Conservation (phyloP, 2,797 vertebrate genomes). For the Lophura swinhoii region DNA sequence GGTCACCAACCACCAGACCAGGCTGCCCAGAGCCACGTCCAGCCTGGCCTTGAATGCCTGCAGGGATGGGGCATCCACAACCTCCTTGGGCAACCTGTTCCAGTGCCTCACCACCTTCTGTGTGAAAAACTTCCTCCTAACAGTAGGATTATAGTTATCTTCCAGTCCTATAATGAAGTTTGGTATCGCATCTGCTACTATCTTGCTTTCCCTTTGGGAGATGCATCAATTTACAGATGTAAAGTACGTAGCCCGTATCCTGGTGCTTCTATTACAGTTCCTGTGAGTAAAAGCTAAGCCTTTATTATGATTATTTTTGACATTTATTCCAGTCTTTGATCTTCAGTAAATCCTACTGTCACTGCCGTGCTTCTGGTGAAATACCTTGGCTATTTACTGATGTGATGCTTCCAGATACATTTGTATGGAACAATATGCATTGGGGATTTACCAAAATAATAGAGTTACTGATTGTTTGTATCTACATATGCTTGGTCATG, state of each 20-base stretch:
- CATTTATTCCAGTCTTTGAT: background rate
- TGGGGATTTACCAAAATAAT: background rate
- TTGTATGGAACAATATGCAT: background rate
- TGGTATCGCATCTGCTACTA: background rate
- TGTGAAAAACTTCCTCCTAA: no score
- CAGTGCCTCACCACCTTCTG: no score
- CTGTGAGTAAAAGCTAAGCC: background rate
- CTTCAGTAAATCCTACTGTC: background rate
- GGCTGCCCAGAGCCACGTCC: no score
- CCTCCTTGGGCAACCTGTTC: no score
- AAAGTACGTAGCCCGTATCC: background rate
- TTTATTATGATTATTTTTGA: background rate
- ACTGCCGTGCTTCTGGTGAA: background rate
- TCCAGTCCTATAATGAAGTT: background rate
- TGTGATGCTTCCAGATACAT: background rate
- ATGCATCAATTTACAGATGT: background rate
- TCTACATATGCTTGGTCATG: slow-evolving; percentile 12
- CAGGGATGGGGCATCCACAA: no score
- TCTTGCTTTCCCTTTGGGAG: background rate
- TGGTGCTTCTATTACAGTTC: background rate
- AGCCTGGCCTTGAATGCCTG: no score
- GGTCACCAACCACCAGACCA: no score
- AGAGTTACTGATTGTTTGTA: background rate
- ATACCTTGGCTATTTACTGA: background rate
- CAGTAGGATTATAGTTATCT: no score